Conservation (phyloP, 2,888 invertebrate genomes). For the Alloscopus bannaensis region DNA sequence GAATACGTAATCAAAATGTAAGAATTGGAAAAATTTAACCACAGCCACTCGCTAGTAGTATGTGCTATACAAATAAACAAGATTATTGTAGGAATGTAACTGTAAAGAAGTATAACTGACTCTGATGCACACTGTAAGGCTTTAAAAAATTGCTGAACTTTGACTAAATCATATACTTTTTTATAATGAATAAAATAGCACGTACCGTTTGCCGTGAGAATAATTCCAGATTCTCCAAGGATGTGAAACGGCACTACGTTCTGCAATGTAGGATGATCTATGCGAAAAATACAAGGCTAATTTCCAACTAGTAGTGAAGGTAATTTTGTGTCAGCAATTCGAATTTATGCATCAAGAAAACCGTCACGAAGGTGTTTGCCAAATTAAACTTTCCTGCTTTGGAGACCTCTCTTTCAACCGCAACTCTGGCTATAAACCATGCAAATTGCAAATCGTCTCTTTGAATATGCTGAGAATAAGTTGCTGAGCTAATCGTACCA, state of each 20-base stretch:
- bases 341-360: conserved; percentile 34
- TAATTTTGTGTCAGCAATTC: conserved; percentile 14
- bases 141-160: background rate
- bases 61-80: no score
- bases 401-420: no score
- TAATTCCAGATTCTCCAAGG: background rate
- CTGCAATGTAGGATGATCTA: background rate
- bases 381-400: no score
- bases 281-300: conserved; percentile 33
- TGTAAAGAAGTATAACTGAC: background rate
- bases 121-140: background rate
- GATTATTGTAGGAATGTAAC: no score
- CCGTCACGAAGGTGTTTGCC: conserved; percentile 25
- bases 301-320: conserved; percentile 24
- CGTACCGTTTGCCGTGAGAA: background rate
- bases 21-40: background rate
- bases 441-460: no score
- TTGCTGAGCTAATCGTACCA: no score
- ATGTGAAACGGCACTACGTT: background rate
- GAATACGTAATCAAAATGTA: background rate
- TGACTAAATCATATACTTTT: background rate
- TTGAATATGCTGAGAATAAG: no score
- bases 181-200: background rate
- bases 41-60: background rate
- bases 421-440: no score